Evolutionary conservation across 2,888 invertebrate species (phyloP), one percentile per base, ranked within the genome.

Genomic region (Rhagium mordax): DNA sequence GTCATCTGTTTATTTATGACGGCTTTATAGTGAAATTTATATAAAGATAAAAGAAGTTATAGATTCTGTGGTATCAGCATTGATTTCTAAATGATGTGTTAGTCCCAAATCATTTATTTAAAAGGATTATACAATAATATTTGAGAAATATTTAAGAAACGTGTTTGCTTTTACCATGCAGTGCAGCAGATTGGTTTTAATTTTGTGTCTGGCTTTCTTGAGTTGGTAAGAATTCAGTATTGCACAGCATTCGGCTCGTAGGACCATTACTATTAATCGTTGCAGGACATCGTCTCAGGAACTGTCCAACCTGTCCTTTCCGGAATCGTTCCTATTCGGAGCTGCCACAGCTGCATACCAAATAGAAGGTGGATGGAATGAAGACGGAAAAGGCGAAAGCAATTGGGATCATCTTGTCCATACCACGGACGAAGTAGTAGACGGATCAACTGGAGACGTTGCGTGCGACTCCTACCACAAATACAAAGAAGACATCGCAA

Each of bases 371-470:
- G 71, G 71, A 13, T 79, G 80, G 79, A 65, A 79, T 29, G 77
- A 61, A 61, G 70, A 71, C 65, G 92, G 90, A 7, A 92, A 92
- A 87, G 90, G 91, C 0, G 90, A 90, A 78, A 92, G 89, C 81
- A 91, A 92, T 15, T 94, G 94, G 94, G 94, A 94, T 84, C 88
- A 88, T 8, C 91, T 92, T 79, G 90, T 91, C 0, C 92, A 92
- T 78, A 68, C 68, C n/a, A 80, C 88, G 57, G 89, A 90, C 0
- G 89, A 91, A 1, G 55, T 71, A 16, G 18, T 7, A 13, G 74
- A 79, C 61, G 64, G 74, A 6, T 48, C 60, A 82, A 93, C 90
- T 61, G 93, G 91, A 0, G 92, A 94, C 75, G 88, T 93, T 0
- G 92, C 94, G 0, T 92, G 93, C 41, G 92, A 94, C 83, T 92